Evolutionary conservation across 2,888 invertebrate genomes (phyloP), one percentile per base, ranked within the genome.

Genomic region (Furcula furcula): DNA sequence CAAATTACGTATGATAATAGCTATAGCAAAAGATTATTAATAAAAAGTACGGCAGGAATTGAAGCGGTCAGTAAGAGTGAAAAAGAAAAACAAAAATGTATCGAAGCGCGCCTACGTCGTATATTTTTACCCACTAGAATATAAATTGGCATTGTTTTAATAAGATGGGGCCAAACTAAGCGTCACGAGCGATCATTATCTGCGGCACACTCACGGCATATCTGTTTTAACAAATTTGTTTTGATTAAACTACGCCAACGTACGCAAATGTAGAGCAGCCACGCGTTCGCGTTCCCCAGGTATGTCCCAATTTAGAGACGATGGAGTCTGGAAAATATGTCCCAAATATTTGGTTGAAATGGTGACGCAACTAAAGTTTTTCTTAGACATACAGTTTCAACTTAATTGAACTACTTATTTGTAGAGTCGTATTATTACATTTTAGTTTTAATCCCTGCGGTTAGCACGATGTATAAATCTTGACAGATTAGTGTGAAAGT

Each of bases 101-200:
- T n/a, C n/a, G n/a, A n/a, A 41, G 41, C 46, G 44, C 56, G 48
- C 15, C 52, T 37, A 42, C 44, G 34, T 45, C 56, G 40, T 46
- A 52, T 56, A 49, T 58, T 56, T 49, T 59, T 55, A 55, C 56
- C 56, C 53, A 52, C 56, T 49, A 59, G 56, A 56, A 56, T 56
- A 56, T 53, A 59, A 56, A 56, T 56, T 59, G 59, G 40, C 59
- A 56, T 56, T 56, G 56, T 56, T 56, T 56, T 52, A 59, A 56
- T 49, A 56, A 59, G 59, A 58, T 49, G 56, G 43, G 48, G 53
- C 36, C 34, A 27, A 56, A 55, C 59, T 56, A 55, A 56, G 56
- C 52, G 56, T 46, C 55, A 56, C 53, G 46, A 55, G 52, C 56
- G 55, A 53, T 55, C 56, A 59, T 56, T 55, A 56, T 59, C 48